Evolutionary conservation across 2,113 vertebrate genomes (phyloP).

Genomic region (Neoarius graeffei): DNA sequence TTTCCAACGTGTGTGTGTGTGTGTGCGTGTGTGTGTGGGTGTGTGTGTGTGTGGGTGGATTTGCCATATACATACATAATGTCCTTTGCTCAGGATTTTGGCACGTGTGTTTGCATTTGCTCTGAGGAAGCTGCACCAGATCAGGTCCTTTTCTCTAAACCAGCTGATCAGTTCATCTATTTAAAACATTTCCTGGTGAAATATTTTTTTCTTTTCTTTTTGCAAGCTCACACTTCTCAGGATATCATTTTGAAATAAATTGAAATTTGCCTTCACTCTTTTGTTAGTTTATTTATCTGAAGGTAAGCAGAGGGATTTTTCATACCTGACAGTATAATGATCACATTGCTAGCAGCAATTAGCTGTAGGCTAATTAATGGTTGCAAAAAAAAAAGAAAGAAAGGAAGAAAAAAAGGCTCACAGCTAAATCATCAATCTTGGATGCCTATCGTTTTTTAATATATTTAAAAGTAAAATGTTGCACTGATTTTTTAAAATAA

Average conservation of each 20-base stretch:
- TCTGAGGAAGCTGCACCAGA: constrained; percentile 4
- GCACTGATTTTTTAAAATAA: neutral
- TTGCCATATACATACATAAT: constrained; percentile 35
- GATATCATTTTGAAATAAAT: neutral
- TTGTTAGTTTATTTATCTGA: neutral
- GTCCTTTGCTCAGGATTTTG: constrained; percentile 18
- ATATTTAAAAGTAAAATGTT: neutral
- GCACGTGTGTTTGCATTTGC: constrained; percentile 10
- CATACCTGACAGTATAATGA: constrained; percentile 8
- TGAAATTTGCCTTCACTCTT: neutral
- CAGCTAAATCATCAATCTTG: neutral
- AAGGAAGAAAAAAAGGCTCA: neutral
- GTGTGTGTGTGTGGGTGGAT: no score
- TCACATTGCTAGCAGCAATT: neutral
- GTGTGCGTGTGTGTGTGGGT: neutral
- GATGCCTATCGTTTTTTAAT: constrained; percentile 13
- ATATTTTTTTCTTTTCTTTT: neutral
- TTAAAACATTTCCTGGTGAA: constrained; percentile 1
- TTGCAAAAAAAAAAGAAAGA: neutral
- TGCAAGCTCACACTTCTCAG: neutral
- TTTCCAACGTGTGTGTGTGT: constrained; percentile 20
- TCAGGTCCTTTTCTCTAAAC: neutral
- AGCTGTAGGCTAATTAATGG: neutral
- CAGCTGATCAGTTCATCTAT: neutral
- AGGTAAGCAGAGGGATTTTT: constrained; percentile 2